Percentiles rank a stretch among this genome's conserved stretches.
Conservation (phyloP, 2,888 invertebrate genomes). For the Alentia gelatinosa region DNA sequence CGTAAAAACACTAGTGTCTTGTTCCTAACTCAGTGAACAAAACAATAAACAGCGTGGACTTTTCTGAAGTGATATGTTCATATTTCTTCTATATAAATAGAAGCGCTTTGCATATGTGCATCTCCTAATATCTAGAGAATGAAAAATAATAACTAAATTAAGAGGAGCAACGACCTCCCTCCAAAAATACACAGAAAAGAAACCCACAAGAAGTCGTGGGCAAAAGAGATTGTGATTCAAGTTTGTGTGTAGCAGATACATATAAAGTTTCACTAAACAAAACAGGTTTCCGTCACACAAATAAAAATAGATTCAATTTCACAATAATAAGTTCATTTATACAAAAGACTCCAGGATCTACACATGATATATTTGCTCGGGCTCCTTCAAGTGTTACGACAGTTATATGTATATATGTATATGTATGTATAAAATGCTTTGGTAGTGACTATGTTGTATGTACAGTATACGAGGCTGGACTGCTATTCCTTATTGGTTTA, state of each 20-base stretch:
- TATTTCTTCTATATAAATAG: background rate
- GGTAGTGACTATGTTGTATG: constrained; percentile 20
- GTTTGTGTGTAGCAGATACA: constrained; percentile 15
- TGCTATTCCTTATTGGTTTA: background rate
- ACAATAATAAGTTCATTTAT: background rate
- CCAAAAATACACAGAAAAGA: too few species aligned
- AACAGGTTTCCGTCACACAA: background rate
- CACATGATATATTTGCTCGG: background rate
- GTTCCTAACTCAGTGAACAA: background rate
- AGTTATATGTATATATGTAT: background rate
- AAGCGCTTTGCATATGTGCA: background rate
- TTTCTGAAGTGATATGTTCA: constrained; percentile 43
- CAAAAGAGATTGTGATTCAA: background rate
- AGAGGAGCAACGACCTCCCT: background rate
- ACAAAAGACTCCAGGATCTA: background rate
- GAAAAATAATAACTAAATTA: background rate
- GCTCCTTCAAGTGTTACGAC: background rate
- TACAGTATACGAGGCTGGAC: background rate
- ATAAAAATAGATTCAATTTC: background rate
- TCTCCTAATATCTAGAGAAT: background rate
- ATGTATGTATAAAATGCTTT: background rate
- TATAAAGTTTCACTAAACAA: background rate
- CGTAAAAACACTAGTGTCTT: background rate
- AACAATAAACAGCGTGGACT: background rate
- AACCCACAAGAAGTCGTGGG: too few species aligned